Base-by-base conservation (phyloP, 1,140 invertebrate species). In the Calliphora vicina region DNA sequence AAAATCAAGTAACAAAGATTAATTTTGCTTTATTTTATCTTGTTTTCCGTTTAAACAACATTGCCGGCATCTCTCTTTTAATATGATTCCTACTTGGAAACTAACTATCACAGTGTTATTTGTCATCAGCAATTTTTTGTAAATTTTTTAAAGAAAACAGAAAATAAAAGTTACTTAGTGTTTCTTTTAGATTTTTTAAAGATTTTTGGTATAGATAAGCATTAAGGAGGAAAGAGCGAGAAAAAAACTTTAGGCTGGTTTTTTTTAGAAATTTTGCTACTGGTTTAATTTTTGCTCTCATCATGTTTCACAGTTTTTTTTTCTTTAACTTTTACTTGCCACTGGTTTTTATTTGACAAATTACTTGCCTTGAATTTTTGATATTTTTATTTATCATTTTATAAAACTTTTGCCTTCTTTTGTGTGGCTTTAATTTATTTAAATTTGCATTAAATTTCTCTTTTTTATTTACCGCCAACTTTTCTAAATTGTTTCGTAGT, bases 21-120 rank as follows among this genome's bases (percentile, higher is more conserved):
- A 78, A 78, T 78, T 78, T 23, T 78, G 42, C 74, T 43, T 78
- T 78, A 43, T 78, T 78, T 78, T 78, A 78, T 67, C 61, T 67
- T 67, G 61, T 20, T 67, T 67, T 67, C n/a, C 61, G 17, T 25
- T 35, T 35, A 35, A 35, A 35, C 10, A 35, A 23, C 8, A 20
- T 67, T 67, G n/a, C 20, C 8, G n/a, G 17, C 61, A 20, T 67
- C 61, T 67, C 23, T 6, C n/a, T 20, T 12, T 23, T 67, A 25
- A 67, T 10, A 10, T 25, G 20, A 23, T n/a, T n/a, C n/a, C 20
- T 4, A 67, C 61, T 67, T 20, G 6, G 6, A n/a, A 9, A 5
- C 10, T 67, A 67, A 57, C 15, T 57, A 76, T 76, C 73, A 42
- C 29, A 23, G 2, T 45, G 74, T 43, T 78, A 78, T 78, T 78